Percentiles rank a stretch among this genome's conserved stretches.
Evolutionary conservation across 2,797 vertebrate genomes (phyloP).

Genomic region (Anabacerthia variegaticeps): DNA sequence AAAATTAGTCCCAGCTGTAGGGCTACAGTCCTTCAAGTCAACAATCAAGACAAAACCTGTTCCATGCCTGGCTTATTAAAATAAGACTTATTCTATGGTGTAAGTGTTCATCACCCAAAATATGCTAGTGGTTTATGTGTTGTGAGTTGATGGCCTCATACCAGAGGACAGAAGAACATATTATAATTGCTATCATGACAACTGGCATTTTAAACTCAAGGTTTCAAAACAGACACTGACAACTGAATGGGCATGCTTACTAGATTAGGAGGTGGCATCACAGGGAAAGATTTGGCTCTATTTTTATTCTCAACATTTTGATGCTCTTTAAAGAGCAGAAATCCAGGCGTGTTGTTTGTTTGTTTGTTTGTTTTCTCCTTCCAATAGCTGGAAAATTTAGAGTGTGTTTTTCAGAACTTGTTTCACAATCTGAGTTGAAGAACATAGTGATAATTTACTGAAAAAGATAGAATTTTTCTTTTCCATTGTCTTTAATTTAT

Average conservation of each 20-base stretch:
- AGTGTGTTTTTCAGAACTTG: background rate
- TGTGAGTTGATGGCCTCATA: background rate
- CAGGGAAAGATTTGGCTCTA: background rate
- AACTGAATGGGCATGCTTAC: background rate
- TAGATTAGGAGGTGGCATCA: background rate
- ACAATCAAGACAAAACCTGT: background rate
- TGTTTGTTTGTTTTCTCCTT: background rate
- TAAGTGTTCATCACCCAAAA: background rate
- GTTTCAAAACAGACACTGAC: background rate
- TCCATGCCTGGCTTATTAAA: background rate
- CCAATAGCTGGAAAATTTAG: background rate
- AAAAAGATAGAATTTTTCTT: background rate
- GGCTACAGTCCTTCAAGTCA: background rate
- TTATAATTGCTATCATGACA: background rate
- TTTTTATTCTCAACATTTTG: background rate
- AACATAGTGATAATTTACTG: background rate
- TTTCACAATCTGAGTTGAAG: background rate
- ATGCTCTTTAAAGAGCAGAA: background rate
- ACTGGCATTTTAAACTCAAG: background rate
- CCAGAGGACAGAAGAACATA: background rate
- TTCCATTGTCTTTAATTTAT: background rate
- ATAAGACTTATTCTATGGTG: background rate
- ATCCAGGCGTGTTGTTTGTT: background rate
- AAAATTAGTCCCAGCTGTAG: background rate
- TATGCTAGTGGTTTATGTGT: background rate